Evolutionary conservation across 35 echinoderm and acorn worm species (phyloP), one percentile per base, ranked within the genome.

Genomic region (Acanthaster planci): DNA sequence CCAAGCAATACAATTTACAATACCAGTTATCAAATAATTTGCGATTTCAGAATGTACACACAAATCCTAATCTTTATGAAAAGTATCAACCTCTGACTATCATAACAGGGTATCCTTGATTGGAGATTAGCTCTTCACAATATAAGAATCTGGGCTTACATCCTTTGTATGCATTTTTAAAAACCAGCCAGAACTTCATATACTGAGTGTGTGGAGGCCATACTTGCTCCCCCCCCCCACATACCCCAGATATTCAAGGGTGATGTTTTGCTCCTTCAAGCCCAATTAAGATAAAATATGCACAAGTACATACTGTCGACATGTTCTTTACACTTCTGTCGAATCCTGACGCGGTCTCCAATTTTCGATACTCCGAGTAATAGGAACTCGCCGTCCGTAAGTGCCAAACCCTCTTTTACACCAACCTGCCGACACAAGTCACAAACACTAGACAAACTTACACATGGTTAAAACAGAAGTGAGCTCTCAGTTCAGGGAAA

Each of bases 1-100:
- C 0, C 14, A 14, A 2, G 22, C 53, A n/a, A 56, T n/a, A 14
- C 53, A 17, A 17, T 56, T 3, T 17, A 56, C 53, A 56, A 56
- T n/a, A 56, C 53, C 53, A 56, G 53, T 56, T 56, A 56, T n/a
- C 14, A 56, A 56, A 56, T 56, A 56, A 56, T 56, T 56, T 56
- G 53, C 14, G 53, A 56, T n/a, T 56, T 1, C 14, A 56, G 53
- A 56, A 1, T 56, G 14, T 17, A 56, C 14, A 14, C 14, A 14
- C 14, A 56, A 56, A 56, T 56, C 53, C 14, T 56, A 56, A 56
- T 17, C 22, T n/a, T 56, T 56, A 56, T 2, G 0, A 3, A 56
- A 56, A 56, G 22, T 14, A 17, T 17, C 22, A n/a, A 17, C 22
- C 3, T 17, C 14, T n/a, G 22, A 17, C 53, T 56, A 17, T 56